phyloP scores from a whole-genome alignment of 92 coral and sea anemone genomes.

The Zoanthus sansibaricus region DNA sequence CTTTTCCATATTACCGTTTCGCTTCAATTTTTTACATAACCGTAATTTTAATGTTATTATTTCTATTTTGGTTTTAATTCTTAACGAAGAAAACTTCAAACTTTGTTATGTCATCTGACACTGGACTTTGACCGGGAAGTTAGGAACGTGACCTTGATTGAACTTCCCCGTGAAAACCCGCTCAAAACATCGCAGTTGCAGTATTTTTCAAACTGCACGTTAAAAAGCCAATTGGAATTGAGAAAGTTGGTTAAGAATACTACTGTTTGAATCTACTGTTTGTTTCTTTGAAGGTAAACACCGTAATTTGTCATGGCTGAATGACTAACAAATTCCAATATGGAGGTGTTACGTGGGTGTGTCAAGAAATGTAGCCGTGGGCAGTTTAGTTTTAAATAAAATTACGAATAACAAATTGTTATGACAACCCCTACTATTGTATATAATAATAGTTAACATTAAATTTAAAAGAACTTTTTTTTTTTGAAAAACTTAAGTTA shows the following conservation, averaged over 20 bases:
- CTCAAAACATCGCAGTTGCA: not conserved
- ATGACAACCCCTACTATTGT: no score
- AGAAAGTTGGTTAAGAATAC: not conserved
- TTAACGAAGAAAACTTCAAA: not conserved
- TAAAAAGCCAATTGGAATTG: not conserved
- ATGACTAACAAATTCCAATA: not conserved
- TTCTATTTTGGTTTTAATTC: not conserved
- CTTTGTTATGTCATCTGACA: not conserved
- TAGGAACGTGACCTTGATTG: not conserved
- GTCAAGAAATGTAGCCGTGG: no score
- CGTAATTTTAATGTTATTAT: not conserved
- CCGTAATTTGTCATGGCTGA: not conserved
- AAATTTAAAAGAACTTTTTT: no score
- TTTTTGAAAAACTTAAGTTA: no score
- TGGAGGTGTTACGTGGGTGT: constrained; percentile 19
- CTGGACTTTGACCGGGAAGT: constrained; percentile 1
- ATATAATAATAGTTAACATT: no score
- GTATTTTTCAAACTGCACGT: not conserved
- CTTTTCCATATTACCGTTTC: no score
- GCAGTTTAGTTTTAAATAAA: no score
- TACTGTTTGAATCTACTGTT: not conserved
- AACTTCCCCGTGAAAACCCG: not conserved
- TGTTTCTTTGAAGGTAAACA: not conserved
- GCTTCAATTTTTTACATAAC: no score
- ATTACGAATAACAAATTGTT: no score